Evolutionary conservation across 2,113 vertebrate species (phyloP).

Genomic region (Todiramphus saurophagus): DNA sequence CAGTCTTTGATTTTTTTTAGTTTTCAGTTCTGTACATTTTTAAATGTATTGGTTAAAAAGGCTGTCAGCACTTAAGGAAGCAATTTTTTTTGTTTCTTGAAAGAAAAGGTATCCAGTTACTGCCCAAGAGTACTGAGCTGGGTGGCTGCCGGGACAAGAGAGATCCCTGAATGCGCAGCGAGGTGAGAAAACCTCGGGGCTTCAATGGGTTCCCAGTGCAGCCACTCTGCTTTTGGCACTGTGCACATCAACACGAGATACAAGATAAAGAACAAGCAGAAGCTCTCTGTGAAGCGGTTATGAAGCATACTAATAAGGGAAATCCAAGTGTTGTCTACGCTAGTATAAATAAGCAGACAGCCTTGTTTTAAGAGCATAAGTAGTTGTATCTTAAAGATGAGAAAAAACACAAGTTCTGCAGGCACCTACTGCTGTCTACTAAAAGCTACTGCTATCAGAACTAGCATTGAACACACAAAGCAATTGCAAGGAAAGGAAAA

Average conservation of each 20-base stretch:
- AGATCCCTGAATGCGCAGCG: slow-evolving; percentile 75
- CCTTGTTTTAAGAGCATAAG: slow-evolving; percentile 92
- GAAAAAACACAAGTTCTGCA: slow-evolving; percentile 96
- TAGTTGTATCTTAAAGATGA: slow-evolving; percentile 95
- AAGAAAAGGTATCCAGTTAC: slow-evolving; percentile 95
- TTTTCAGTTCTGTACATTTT: slow-evolving; percentile 98
- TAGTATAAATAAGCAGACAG: slow-evolving; percentile 93
- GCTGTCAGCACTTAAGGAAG: slow-evolving; percentile 99
- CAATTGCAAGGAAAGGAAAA: slow-evolving; percentile 99
- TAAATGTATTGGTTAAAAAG: slow-evolving; percentile 99
- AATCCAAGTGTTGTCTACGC: slow-evolving; percentile 92
- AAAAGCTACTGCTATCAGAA: slow-evolving; percentile 99
- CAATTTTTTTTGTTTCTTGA: slow-evolving; percentile 87
- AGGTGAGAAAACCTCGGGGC: slow-evolving; percentile 71
- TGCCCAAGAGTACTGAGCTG: slow-evolving; percentile 87
- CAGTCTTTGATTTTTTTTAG: slow-evolving; percentile 87
- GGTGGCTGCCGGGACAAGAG: slow-evolving; percentile 83
- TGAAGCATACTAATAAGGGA: slow-evolving; percentile 99
- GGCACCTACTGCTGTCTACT: slow-evolving; percentile 99
- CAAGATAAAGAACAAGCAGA: slow-evolving; percentile 99
- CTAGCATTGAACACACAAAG: slow-evolving; percentile 99
- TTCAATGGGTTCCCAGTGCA: slow-evolving; percentile 71
- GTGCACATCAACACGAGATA: slow-evolving; percentile 99
- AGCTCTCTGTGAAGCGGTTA: slow-evolving; percentile 97
- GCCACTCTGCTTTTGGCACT: slow-evolving; percentile 92